These are phyloP conservation scores for Alfaro cultratus DNA, from an alignment of 2,797 vertebrate genomes.

Conservation along the genomic window DNA sequence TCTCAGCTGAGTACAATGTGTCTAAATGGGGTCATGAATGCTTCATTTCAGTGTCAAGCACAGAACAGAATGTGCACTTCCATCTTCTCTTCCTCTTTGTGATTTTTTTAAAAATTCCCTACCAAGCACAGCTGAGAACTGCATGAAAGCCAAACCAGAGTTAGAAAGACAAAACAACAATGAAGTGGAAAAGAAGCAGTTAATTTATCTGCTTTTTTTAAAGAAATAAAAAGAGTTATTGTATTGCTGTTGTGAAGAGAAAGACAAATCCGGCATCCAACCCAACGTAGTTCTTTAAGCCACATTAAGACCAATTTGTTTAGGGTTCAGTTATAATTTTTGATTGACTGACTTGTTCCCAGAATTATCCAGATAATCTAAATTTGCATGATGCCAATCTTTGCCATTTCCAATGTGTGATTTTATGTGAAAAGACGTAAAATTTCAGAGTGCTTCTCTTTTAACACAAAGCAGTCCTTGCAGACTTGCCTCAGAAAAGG, in stretches of 20 bases:
- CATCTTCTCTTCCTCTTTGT: constrained; percentile 23
- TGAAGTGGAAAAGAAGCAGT: neutral
- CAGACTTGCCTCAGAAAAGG: neutral
- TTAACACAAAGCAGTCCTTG: neutral
- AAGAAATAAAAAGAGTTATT: too few relatives aligned
- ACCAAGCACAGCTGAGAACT: constrained; percentile 28
- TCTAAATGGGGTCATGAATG: constrained; percentile 62
- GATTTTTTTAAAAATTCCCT: constrained; percentile 42
- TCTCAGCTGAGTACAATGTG: constrained; percentile 41
- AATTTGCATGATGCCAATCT: neutral
- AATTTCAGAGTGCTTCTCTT: neutral
- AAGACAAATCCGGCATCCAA: neutral
- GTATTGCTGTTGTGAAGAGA: too few relatives aligned
- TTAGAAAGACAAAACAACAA: neutral
- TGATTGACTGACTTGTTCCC: neutral
- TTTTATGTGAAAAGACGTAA: neutral
- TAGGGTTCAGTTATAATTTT: neutral
- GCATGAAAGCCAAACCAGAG: constrained; percentile 3
- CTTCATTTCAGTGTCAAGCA: constrained; percentile 40
- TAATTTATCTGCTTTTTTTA: neutral
- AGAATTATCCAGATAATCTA: neutral
- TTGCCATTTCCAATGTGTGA: neutral
- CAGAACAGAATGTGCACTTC: constrained; percentile 54
- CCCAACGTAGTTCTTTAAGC: neutral
- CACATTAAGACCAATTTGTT: neutral